Evolutionary conservation across 2,888 invertebrate genomes (phyloP).

Genomic region (Drosophila macrospina): DNA sequence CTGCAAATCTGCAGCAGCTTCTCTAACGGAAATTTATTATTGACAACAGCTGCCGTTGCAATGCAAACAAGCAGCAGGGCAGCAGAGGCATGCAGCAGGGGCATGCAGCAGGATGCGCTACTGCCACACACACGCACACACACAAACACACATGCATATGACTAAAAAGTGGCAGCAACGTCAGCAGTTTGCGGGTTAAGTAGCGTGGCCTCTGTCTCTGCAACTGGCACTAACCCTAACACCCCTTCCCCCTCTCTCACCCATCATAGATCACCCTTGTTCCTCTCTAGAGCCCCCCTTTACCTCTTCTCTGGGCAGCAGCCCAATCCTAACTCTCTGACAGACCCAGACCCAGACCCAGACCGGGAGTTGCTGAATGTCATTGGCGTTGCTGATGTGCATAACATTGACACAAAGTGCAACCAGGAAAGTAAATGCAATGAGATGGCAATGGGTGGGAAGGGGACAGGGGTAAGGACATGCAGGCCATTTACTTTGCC

Average conservation of each 20-base stretch:
- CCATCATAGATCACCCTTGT: too few relatives aligned
- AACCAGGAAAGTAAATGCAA: conserved; percentile 4
- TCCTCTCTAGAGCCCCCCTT: background rate
- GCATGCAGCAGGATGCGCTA: conserved; percentile 16
- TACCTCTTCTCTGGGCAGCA: background rate
- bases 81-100: conserved; percentile 8
- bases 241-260: too few relatives aligned
- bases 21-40: conserved; percentile 82
- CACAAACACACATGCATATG: conserved; percentile 10
- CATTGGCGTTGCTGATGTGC: conserved; percentile 72
- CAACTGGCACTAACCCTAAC: conserved; percentile 17
- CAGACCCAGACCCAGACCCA: conserved; percentile 5
- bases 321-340: conserved; percentile 4
- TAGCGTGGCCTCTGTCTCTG: conserved; percentile 61
- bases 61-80: conserved; percentile 72
- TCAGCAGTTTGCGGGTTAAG: conserved; percentile 77
- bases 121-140: conserved; percentile 4
- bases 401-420: conserved; percentile 79
- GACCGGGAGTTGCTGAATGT: conserved; percentile 54
- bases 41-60: conserved; percentile 81
- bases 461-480: background rate
- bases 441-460: conserved; percentile 22
- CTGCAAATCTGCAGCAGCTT: conserved; percentile 78
- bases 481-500: conserved; percentile 45
- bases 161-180: conserved; percentile 53